Percentiles rank a stretch among this genome's conserved stretches.
phyloP scores from a whole-genome alignment of 2,113 vertebrate genomes.

The Oncorhynchus clarkii region DNA sequence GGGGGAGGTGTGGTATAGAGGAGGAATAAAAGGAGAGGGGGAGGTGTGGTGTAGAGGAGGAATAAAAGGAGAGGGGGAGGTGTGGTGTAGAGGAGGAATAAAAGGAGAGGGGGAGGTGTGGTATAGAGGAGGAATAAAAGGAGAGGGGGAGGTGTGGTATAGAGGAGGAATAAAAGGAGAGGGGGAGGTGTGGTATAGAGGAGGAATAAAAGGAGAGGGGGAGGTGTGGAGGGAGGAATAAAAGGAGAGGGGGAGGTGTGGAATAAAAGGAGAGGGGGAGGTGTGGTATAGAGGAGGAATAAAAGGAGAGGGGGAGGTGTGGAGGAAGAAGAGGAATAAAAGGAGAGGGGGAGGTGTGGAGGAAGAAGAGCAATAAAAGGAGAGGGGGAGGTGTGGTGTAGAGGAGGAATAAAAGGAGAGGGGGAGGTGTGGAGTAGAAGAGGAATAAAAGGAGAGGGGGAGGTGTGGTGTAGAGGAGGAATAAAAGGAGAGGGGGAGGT shows the following conservation, averaged over 20 bases:
- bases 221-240: background rate
- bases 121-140: slow-evolving; percentile 16
- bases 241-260: slow-evolving; percentile 53
- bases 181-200: background rate
- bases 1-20: background rate
- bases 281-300: slow-evolving; percentile 17
- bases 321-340: background rate
- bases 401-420: background rate
- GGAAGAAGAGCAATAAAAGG: background rate
- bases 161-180: background rate
- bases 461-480: slow-evolving; percentile 16
- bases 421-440: slow-evolving; percentile 56
- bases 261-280: background rate
- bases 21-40: background rate
- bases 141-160: too few species aligned
- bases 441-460: background rate
- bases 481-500: too few species aligned
- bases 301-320: too few species aligned
- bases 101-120: background rate
- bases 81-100: slow-evolving; percentile 40
- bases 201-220: background rate
- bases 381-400: background rate
- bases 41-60: background rate
- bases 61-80: slow-evolving; percentile 35
- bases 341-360: too few species aligned